A percentile compares a stretch with the other conserved stretches of the same genome.
These are phyloP conservation scores for Zaprionus gabonicus DNA, from an alignment of 1,140 invertebrate species.

Conservation along the genomic window DNA sequence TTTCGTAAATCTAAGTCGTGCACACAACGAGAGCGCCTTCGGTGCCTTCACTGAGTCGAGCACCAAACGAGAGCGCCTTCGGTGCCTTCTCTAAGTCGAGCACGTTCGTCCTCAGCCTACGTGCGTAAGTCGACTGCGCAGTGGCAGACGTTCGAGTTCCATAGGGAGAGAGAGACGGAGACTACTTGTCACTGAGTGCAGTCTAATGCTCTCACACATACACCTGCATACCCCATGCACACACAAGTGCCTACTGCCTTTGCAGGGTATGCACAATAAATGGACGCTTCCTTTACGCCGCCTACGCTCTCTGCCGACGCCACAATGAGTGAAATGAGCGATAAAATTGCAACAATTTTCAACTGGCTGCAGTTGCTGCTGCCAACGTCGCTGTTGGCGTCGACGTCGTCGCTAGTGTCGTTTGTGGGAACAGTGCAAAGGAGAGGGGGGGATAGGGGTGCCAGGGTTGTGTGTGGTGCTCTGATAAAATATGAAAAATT, in stretches of 20 bases:
- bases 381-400: constrained; percentile 6
- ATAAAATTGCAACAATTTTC: constrained; percentile 82
- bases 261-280: constrained; percentile 30
- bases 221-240: not conserved
- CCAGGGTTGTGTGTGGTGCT: not conserved
- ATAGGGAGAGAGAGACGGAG: too few relatives aligned
- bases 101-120: too few relatives aligned
- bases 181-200: not conserved
- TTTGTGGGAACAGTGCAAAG: not conserved
- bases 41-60: too few relatives aligned
- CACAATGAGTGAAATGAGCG: constrained; percentile 76
- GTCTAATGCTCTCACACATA: not conserved
- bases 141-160: too few relatives aligned
- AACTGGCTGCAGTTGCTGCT: constrained; percentile 39
- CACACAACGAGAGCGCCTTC: too few relatives aligned
- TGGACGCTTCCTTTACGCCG: constrained; percentile 16
- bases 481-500: constrained; percentile 75
- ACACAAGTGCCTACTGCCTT: not conserved
- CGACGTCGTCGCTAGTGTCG: not conserved
- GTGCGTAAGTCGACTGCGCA: not conserved
- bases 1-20: too few relatives aligned
- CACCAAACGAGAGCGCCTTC: too few relatives aligned
- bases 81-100: too few relatives aligned
- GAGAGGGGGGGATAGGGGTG: not conserved
- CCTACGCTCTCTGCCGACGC: constrained; percentile 7